These are phyloP conservation scores for Hypomecis atomaria DNA, from an alignment of 2,888 invertebrate species.

Conservation along the genomic window DNA sequence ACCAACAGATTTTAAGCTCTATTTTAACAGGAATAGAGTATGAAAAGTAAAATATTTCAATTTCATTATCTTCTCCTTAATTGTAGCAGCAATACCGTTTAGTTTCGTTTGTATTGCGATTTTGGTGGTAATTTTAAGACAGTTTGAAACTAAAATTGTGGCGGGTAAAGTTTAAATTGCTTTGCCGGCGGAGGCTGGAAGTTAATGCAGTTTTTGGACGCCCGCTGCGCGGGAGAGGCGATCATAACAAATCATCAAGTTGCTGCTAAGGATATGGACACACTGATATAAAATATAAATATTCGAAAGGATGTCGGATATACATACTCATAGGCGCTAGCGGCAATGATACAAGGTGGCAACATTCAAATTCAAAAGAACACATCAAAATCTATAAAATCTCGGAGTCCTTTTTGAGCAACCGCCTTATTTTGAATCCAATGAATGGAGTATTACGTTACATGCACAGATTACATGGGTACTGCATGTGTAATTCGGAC, in stretches of 20 bases:
- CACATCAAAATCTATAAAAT: too few species aligned
- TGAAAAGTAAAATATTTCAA: conserved; percentile 39
- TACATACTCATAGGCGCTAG: too few species aligned
- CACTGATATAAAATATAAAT: conserved; percentile 36
- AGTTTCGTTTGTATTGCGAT: conserved; percentile 78
- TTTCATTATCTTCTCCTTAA: conserved; percentile 75
- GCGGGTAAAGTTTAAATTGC: conserved; percentile 54
- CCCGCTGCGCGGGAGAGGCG: conserved; percentile 74
- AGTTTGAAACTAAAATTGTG: conserved; percentile 47
- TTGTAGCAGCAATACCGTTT: conserved; percentile 74
- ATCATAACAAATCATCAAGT: conserved; percentile 80
- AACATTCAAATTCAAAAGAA: too few species aligned
- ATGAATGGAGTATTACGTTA: too few species aligned
- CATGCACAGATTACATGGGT: too few species aligned
- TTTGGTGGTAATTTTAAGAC: conserved; percentile 50
- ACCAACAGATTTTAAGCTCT: conserved; percentile 49
- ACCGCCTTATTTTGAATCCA: too few species aligned
- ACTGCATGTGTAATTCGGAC: too few species aligned
- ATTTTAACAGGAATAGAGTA: conserved; percentile 35
- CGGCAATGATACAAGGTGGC: too few species aligned
- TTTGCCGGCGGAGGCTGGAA: conserved; percentile 46
- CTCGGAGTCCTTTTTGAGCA: too few species aligned
- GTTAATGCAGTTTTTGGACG: conserved; percentile 73
- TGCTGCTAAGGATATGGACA: conserved; percentile 55
- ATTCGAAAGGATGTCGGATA: too few species aligned